A percentile compares a stretch with the other conserved stretches of the same genome.
phyloP scores from a whole-genome alignment of 1,140 invertebrate species.

The Periplaneta americana region DNA sequence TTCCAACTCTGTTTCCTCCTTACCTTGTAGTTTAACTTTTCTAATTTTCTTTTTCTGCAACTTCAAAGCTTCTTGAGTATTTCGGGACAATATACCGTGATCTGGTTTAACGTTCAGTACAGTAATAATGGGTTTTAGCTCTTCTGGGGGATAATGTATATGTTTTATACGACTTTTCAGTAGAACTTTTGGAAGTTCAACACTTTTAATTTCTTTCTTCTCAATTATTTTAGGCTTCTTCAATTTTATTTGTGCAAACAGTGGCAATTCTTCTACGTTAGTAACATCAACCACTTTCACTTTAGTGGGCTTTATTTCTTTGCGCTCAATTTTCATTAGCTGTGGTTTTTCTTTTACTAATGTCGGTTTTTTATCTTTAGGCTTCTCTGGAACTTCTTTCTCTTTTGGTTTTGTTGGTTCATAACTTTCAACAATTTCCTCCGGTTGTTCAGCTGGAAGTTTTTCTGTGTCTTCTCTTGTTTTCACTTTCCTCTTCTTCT shows the following conservation, averaged over 20 bases:
- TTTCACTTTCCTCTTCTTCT: slow-evolving; percentile 26
- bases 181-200: slow-evolving; percentile 54
- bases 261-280: slow-evolving; percentile 39
- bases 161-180: slow-evolving; percentile 54
- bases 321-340: slow-evolving; percentile 23
- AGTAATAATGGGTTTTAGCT: slow-evolving; percentile 42
- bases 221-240: slow-evolving; percentile 47
- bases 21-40: slow-evolving; percentile 39
- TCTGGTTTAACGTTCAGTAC: slow-evolving; percentile 40
- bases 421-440: slow-evolving; percentile 30
- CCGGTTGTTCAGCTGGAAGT: slow-evolving; percentile 30
- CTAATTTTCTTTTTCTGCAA: slow-evolving; percentile 50
- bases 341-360: slow-evolving; percentile 23
- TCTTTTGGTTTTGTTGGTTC: slow-evolving; percentile 20
- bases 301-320: slow-evolving; percentile 26
- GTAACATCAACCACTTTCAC: slow-evolving; percentile 24
- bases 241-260: slow-evolving; percentile 55
- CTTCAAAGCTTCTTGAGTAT: slow-evolving; percentile 59
- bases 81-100: slow-evolving; percentile 60
- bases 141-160: slow-evolving; percentile 45
- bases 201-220: slow-evolving; percentile 42
- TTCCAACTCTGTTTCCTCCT: slow-evolving; percentile 41
- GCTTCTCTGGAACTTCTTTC: neutral
- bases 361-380: slow-evolving; percentile 8
- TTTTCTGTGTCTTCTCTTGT: slow-evolving; percentile 13